Evolutionary conservation across 2,797 vertebrate genomes (phyloP).

Genomic region (Amazona finschi): DNA sequence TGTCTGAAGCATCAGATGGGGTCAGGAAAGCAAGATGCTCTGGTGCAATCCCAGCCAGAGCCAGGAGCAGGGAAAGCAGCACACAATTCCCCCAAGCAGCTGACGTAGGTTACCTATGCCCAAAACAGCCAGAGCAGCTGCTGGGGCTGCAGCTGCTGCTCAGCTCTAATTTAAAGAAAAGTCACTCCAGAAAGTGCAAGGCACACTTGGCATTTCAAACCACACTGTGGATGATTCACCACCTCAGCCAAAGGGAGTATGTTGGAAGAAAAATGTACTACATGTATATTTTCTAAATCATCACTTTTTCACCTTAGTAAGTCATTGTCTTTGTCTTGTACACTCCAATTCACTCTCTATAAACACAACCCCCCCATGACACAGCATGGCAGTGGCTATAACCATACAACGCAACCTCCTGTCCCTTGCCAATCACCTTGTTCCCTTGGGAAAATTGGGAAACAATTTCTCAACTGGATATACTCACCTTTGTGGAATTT

Average conservation of each 20-base stretch:
- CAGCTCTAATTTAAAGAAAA: not conserved
- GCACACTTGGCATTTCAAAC: not conserved
- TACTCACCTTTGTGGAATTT: not conserved
- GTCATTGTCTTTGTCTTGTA: fast-evolving
- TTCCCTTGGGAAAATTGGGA: not conserved
- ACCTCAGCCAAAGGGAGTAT: not conserved
- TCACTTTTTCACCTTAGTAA: not conserved
- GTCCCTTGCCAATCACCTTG: not conserved
- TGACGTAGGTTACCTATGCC: fast-evolving
- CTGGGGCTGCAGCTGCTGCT: not conserved
- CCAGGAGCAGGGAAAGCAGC: not conserved
- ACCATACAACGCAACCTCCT: not conserved
- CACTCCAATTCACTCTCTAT: fast-evolving
- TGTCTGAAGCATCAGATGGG: fast-evolving
- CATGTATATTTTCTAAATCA: fast-evolving
- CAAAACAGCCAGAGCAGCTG: not conserved
- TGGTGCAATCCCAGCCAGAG: fast-evolving
- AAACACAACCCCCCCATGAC: fast-evolving
- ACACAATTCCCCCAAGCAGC: fast-evolving
- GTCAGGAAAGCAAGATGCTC: fast-evolving
- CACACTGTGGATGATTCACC: conserved; percentile 24
- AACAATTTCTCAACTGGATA: not conserved
- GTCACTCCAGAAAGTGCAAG: not conserved
- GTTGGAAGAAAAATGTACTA: not conserved
- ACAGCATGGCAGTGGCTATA: not conserved